Evolutionary conservation across 2,113 vertebrate species (phyloP).

Genomic region (Thryonomys swinderianus): DNA sequence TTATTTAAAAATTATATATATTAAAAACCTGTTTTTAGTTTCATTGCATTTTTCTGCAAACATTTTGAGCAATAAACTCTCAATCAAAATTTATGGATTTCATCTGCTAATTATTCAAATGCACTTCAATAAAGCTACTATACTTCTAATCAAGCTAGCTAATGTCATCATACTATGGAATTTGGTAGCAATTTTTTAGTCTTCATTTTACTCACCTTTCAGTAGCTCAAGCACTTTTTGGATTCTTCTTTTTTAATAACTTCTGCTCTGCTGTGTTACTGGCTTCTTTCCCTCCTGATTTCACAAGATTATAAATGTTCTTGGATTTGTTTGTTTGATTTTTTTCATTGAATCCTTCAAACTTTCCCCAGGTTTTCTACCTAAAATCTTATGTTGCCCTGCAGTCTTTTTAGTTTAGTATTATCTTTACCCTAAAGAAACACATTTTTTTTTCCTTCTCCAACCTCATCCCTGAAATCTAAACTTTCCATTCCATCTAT

Average conservation of each 20-base stretch:
- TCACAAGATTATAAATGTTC: fast-evolving
- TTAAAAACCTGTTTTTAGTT: background rate
- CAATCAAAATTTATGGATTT: background rate
- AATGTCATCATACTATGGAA: background rate
- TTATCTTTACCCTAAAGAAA: background rate
- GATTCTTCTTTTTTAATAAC: background rate
- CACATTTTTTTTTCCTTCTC: background rate
- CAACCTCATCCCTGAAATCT: background rate
- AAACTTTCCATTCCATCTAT: background rate
- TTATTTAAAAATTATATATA: background rate
- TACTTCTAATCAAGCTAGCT: background rate
- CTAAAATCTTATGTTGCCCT: background rate
- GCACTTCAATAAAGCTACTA: background rate
- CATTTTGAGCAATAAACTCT: background rate
- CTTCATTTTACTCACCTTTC: background rate
- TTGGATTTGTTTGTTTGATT: background rate
- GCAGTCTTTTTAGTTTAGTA: background rate
- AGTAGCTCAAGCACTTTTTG: background rate
- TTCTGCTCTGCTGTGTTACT: background rate
- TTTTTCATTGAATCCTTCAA: background rate
- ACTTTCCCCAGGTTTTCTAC: background rate
- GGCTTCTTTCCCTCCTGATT: background rate
- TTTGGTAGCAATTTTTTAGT: background rate
- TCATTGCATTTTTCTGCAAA: background rate
- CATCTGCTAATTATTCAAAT: background rate